phyloP scores from a whole-genome alignment of 2,113 vertebrate genomes.

The Colius striatus region DNA sequence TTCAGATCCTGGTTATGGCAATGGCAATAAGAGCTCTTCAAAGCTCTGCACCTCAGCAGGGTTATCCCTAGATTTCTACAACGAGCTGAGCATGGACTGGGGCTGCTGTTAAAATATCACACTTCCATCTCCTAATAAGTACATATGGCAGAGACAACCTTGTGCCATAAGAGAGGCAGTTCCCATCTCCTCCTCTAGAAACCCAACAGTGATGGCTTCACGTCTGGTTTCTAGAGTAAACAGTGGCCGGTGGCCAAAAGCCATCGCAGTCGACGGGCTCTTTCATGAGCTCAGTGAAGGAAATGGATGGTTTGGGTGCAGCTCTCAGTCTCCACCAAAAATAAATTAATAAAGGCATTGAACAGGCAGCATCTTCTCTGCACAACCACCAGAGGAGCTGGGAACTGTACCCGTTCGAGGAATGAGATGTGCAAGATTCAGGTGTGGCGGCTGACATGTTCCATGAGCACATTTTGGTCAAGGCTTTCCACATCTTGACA shows the following conservation, averaged over 20 bases:
- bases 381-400: background rate
- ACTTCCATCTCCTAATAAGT: background rate
- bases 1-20: background rate
- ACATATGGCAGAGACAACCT: background rate
- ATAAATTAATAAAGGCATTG: background rate
- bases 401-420: background rate
- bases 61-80: background rate
- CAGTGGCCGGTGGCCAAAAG: background rate
- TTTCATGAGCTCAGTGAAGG: background rate
- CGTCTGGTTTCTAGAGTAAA: background rate
- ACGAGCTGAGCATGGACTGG: fast-evolving
- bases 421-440: background rate
- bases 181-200: background rate
- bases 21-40: background rate
- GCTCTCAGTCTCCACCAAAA: background rate
- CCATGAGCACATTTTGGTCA: background rate
- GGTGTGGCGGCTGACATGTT: background rate
- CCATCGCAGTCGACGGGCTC: fast-evolving
- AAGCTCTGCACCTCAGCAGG: background rate
- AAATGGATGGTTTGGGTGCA: background rate
- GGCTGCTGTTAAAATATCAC: background rate
- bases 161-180: background rate
- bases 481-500: background rate
- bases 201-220: background rate
- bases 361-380: background rate